These are phyloP conservation scores for Microctenopoma lineatum DNA, from an alignment of 2,797 vertebrate genomes.

Conservation along the genomic window DNA sequence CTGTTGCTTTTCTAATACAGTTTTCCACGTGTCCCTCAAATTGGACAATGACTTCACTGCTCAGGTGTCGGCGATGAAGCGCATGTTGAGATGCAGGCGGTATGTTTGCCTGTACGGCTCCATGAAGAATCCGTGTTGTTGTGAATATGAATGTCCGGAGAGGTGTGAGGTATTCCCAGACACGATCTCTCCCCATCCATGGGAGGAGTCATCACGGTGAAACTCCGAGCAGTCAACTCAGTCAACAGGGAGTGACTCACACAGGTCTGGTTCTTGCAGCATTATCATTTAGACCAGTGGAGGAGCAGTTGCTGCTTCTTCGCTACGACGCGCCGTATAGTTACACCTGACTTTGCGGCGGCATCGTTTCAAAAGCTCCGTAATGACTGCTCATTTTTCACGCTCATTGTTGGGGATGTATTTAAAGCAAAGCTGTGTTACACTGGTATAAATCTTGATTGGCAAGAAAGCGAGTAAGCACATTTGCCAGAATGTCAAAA, in stretches of 20 bases:
- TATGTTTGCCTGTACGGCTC: slow-evolving; percentile 12
- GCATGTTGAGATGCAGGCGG: slow-evolving; percentile 15
- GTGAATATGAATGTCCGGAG: slow-evolving; percentile 16
- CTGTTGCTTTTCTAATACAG: slow-evolving; percentile 21
- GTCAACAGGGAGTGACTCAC: slow-evolving; percentile 51
- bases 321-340: background rate
- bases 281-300: slow-evolving; percentile 33
- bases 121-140: slow-evolving; percentile 15
- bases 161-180: slow-evolving; percentile 41
- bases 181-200: slow-evolving; percentile 12
- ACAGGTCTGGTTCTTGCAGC: slow-evolving; percentile 40
- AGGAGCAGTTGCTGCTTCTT: slow-evolving; percentile 11
- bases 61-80: slow-evolving; percentile 23
- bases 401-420: background rate
- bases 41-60: slow-evolving; percentile 30
- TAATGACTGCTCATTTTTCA: background rate
- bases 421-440: slow-evolving; percentile 8
- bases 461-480: background rate
- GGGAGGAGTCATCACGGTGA: slow-evolving; percentile 46
- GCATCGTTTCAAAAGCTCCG: background rate
- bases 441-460: background rate
- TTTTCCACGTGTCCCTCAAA: slow-evolving; percentile 26
- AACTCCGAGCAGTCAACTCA: slow-evolving; percentile 31
- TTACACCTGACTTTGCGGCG: background rate
- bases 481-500: slow-evolving; percentile 5